These are phyloP conservation scores for Rutpela maculata DNA, from an alignment of 2,888 invertebrate species.

Conservation along the genomic window DNA sequence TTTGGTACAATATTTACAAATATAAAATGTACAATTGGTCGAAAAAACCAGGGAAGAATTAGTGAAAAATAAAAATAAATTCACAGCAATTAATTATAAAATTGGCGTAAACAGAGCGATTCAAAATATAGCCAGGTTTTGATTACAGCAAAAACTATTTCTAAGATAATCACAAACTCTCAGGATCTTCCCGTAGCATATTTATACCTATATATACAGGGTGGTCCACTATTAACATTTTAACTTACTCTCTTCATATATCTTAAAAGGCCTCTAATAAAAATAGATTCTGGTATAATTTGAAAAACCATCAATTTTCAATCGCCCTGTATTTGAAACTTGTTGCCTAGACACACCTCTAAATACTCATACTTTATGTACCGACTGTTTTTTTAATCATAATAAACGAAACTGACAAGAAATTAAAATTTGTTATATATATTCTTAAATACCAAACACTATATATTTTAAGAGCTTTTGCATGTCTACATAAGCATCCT, in stretches of 20 bases:
- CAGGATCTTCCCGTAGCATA: background rate
- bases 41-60: constrained; percentile 2
- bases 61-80: background rate
- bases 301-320: background rate
- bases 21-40: constrained; percentile 37
- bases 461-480: too few species aligned
- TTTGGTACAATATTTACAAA: constrained; percentile 45
- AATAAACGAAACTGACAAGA: background rate
- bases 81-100: constrained; percentile 12
- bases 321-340: background rate
- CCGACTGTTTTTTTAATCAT: background rate
- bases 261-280: constrained; percentile 7
- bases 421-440: background rate
- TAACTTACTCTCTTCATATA: background rate
- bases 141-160: background rate
- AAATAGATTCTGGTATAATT: background rate
- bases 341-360: background rate
- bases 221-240: constrained; percentile 13
- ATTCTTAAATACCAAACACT: too few species aligned
- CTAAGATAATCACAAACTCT: background rate
- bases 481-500: too few species aligned
- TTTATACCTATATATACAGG: constrained; percentile 22
- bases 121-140: background rate
- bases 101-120: constrained; percentile 1
- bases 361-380: background rate